Evolutionary conservation across 2,113 vertebrate genomes (phyloP).

Genomic region (Chaenocephalus aceratus): DNA sequence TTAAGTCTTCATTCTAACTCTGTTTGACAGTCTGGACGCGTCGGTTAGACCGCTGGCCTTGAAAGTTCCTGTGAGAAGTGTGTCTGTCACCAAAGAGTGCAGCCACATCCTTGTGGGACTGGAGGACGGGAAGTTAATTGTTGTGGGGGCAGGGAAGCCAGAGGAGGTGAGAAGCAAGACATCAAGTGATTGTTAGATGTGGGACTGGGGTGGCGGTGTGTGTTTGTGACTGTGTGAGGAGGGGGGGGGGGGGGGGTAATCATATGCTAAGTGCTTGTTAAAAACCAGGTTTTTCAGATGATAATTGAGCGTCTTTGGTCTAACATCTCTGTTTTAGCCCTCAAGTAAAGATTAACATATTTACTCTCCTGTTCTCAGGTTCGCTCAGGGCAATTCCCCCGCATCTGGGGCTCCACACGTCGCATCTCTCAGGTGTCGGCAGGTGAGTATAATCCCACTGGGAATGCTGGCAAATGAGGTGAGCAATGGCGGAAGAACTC

Average conservation of each 20-base stretch:
- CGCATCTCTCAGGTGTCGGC: slow-evolving; percentile 94
- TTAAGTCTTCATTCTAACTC: neutral
- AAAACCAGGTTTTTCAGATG: slow-evolving; percentile 52
- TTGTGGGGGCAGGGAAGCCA: slow-evolving; percentile 95
- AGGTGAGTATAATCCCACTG: slow-evolving; percentile 89
- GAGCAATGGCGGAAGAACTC: slow-evolving; percentile 20
- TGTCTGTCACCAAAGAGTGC: slow-evolving; percentile 94
- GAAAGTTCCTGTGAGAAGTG: slow-evolving; percentile 91
- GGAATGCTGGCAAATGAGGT: slow-evolving; percentile 77
- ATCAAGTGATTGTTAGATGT: slow-evolving; percentile 21
- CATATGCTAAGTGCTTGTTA: slow-evolving; percentile 51
- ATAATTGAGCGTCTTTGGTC: slow-evolving; percentile 45
- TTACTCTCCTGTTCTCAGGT: slow-evolving; percentile 80
- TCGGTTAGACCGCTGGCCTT: slow-evolving; percentile 86
- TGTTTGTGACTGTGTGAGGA: slow-evolving; percentile 21
- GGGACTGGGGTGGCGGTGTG: neutral
- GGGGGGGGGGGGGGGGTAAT: neutral
- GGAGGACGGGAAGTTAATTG: slow-evolving; percentile 95
- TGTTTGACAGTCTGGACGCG: slow-evolving; percentile 81
- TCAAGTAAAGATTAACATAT: slow-evolving; percentile 45
- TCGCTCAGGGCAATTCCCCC: slow-evolving; percentile 89
- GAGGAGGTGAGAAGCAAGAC: slow-evolving; percentile 87
- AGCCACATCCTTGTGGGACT: slow-evolving; percentile 96
- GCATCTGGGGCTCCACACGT: slow-evolving; percentile 90
- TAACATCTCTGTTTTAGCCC: slow-evolving; percentile 36